phyloP scores from a whole-genome alignment of 2,113 vertebrate genomes.

The Columbina picui region DNA sequence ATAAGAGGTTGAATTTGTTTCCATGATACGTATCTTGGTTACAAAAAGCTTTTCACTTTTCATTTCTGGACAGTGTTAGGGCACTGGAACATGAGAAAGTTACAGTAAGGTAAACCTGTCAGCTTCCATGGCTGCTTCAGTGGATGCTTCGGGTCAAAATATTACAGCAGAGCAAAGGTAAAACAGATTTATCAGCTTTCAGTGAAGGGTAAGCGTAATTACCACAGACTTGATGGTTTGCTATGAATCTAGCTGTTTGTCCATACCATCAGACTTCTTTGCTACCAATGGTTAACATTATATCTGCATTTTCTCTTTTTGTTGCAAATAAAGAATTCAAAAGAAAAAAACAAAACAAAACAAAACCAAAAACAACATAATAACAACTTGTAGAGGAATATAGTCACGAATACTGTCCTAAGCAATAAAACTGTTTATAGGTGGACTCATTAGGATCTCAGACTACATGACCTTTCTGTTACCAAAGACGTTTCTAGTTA shows the following conservation, averaged over 20 bases:
- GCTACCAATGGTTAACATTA: not conserved
- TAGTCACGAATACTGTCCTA: not conserved
- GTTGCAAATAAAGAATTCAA: not conserved
- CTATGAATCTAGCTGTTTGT: not conserved
- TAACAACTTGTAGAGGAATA: not conserved
- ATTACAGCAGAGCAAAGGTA: not conserved
- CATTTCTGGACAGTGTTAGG: not conserved
- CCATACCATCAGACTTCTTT: not conserved
- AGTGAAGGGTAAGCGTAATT: not conserved
- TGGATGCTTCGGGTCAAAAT: not conserved
- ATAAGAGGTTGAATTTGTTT: constrained; percentile 37
- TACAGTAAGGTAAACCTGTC: not conserved
- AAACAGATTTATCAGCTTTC: not conserved
- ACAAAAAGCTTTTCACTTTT: not conserved
- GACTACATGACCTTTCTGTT: not conserved
- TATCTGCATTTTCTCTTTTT: not conserved
- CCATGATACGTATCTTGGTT: not conserved
- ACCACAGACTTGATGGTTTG: not conserved
- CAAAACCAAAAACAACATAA: not conserved
- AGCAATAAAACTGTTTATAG: not conserved
- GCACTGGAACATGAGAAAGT: not conserved
- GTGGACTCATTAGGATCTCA: not conserved
- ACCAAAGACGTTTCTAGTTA: not conserved
- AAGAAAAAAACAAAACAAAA: not conserved
- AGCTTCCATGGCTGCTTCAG: not conserved